Evolutionary conservation across 2,797 vertebrate genomes (phyloP), one percentile per base, ranked within the genome.

Genomic region (Tokudaia tokunoshimensis): DNA sequence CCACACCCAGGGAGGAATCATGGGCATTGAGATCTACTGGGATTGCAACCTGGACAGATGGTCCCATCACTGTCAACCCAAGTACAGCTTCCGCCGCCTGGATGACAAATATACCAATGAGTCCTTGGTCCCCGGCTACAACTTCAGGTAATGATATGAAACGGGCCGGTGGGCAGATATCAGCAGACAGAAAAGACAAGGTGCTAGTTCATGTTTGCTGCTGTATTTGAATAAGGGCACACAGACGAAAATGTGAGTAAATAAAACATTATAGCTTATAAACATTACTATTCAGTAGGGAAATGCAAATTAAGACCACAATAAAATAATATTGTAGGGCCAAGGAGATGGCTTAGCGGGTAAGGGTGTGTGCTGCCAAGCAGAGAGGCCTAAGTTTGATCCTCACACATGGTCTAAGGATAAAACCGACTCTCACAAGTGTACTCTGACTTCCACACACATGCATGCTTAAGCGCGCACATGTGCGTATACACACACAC

Each of bases 21-120:
- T 99, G 89, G 99, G 99, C 91, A 99, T 99, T 72, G 99, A 99
- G 96, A 99, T 99, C 94, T 99, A 99, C 44, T 99, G 99, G 99
- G 98, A 99, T 91, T 99, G 99, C 93, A 98, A 99, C 97, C 98
- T 99, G 96, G 99, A 99, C 98, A 85, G 82, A 1, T 98, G 99
- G 89, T 97, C 63, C 81, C 96, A 98, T 15, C 97, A 8, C 91
- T 99, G 99, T 96, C 96, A 91, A 8, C 99, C 99, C 41, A 97
- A 93, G 1, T 99, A 99, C 95, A 97, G 98, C 88, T 99, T 99
- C 98, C 98, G 98, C 3, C 98, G 99, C 19, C 98, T 99, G 50
- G 99, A 99, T 3, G 98, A 99, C 98, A 99, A 99, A 93, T 98
- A 98, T 85, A 98, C 98, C 92, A 99, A 98, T 72, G 98, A 96